Conservation (phyloP, 2,113 vertebrate species). For the Todiramphus chloris region DNA sequence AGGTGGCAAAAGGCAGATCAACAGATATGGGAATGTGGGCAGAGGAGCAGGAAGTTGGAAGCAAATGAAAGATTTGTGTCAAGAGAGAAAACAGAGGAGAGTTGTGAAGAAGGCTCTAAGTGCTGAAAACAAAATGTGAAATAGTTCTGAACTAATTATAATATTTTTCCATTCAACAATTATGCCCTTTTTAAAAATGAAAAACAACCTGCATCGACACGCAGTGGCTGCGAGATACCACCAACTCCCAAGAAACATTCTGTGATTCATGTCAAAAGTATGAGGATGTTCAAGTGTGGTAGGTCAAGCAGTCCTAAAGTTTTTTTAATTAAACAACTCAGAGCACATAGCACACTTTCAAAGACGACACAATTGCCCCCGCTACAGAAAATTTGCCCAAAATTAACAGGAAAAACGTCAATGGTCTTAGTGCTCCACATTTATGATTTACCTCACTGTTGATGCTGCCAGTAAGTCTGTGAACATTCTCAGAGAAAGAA, state of each 20-base stretch:
- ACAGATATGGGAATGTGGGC: neutral
- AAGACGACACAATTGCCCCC: neutral
- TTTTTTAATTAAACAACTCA: neutral
- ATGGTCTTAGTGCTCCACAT: neutral
- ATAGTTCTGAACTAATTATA: slow-evolving; percentile 46
- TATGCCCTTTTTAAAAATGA: slow-evolving; percentile 25
- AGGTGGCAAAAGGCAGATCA: slow-evolving; percentile 48
- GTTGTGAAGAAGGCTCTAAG: neutral
- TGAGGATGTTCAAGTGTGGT: neutral
- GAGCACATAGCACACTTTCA: neutral
- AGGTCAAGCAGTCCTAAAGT: neutral
- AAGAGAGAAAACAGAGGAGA: neutral
- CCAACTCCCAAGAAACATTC: neutral
- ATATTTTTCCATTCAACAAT: slow-evolving; percentile 54
- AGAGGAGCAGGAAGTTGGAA: slow-evolving; percentile 55
- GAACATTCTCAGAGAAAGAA: neutral
- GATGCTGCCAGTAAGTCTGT: neutral
- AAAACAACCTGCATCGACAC: slow-evolving; percentile 22
- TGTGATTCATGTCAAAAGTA: slow-evolving; percentile 8
- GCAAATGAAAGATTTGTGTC: slow-evolving; percentile 45
- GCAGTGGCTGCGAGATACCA: neutral
- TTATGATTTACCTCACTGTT: neutral
- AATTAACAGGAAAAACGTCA: neutral
- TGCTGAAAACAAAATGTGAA: slow-evolving; percentile 30
- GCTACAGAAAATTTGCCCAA: neutral